Percentiles rank a stretch among this genome's conserved stretches.
These are phyloP conservation scores for Trissolcus brochymenae DNA, from an alignment of 2,888 invertebrate genomes.

Conservation along the genomic window DNA sequence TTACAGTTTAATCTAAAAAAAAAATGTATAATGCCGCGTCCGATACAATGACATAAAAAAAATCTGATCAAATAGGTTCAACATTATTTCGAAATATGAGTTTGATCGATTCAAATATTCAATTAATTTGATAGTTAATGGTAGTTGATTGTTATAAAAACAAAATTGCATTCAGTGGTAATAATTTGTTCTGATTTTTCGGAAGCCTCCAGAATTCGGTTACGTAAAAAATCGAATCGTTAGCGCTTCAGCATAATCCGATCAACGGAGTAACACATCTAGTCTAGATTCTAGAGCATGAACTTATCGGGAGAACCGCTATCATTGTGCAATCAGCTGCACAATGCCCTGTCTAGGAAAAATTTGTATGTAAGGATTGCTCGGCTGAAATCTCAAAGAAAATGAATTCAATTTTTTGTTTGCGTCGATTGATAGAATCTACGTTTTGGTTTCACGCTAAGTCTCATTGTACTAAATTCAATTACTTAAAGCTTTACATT, in stretches of 20 bases:
- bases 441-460: slow-evolving; percentile 5
- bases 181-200: slow-evolving; percentile 49
- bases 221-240: slow-evolving; percentile 60
- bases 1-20: slow-evolving; percentile 37
- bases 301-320: slow-evolving; percentile 71
- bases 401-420: slow-evolving; percentile 31
- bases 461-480: slow-evolving; percentile 16
- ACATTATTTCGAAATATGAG: no score
- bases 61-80: no score
- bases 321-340: slow-evolving; percentile 69
- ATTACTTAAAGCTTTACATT: background rate
- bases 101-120: background rate
- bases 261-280: slow-evolving; percentile 68
- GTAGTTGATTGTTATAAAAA: slow-evolving; percentile 4
- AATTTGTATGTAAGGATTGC: slow-evolving; percentile 54
- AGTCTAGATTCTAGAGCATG: slow-evolving; percentile 72
- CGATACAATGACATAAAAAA: slow-evolving; percentile 1
- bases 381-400: slow-evolving; percentile 46
- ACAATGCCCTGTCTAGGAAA: slow-evolving; percentile 64
- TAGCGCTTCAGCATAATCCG: slow-evolving; percentile 59
- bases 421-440: slow-evolving; percentile 33
- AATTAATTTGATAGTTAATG: background rate
- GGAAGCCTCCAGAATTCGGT: slow-evolving; percentile 59
- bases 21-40: slow-evolving; percentile 36
- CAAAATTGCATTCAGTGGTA: slow-evolving; percentile 23